Conservation (phyloP, 37 sponge, comb jelly and placozoan species). For the Crambe crambe region DNA sequence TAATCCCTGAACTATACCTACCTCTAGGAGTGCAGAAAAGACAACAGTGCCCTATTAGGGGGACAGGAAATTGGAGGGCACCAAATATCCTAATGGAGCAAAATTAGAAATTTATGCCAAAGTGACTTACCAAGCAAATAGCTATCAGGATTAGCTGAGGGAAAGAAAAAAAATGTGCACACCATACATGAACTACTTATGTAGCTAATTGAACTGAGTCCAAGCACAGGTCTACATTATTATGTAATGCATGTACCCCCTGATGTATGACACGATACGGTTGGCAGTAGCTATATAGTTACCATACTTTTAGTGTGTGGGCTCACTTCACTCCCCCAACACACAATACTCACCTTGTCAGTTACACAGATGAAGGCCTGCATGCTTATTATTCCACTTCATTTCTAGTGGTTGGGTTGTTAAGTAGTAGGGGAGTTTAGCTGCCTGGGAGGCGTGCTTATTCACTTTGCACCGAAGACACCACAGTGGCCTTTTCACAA, state of each 20-base stretch:
- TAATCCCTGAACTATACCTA: neutral
- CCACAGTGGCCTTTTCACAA: no score
- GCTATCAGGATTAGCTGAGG: neutral
- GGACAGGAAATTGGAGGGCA: neutral
- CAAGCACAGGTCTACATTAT: no score
- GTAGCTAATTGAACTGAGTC: no score
- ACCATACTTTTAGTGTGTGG: neutral
- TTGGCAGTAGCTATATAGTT: no score
- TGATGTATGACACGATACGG: no score
- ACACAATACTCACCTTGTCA: conserved; percentile 11
- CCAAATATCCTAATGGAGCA: neutral
- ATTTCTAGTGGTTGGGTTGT: no score
- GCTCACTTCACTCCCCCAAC: neutral
- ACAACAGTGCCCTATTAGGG: neutral
- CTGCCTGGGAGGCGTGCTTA: no score
- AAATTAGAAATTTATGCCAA: neutral
- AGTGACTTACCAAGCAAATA: neutral
- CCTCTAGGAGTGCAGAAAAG: neutral
- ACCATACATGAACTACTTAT: no score
- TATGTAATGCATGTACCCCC: no score
- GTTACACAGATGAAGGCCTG: conserved; percentile 9
- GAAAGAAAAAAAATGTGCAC: neutral
- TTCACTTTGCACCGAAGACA: no score
- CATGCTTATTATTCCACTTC: no score
- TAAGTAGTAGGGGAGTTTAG: no score